Conservation (phyloP, 2,797 vertebrate species). For the Setipinna tenuifilis region DNA sequence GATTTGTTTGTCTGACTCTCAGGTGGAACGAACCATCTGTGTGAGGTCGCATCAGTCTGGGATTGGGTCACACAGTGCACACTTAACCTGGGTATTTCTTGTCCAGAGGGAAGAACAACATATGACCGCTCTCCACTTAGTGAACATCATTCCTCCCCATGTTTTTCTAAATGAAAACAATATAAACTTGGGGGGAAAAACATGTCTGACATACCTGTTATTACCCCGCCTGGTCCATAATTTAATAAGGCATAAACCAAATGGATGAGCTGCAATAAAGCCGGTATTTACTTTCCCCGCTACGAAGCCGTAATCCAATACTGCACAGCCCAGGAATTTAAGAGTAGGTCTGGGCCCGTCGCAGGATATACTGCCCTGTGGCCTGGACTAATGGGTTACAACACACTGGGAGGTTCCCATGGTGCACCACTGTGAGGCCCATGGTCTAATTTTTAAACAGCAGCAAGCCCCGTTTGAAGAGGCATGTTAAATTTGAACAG, state of each 20-base stretch:
- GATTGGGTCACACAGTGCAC: slow-evolving; percentile 44
- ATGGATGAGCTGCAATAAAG: slow-evolving; percentile 71
- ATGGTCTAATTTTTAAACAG: slow-evolving; percentile 39
- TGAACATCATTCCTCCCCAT: slow-evolving; percentile 44
- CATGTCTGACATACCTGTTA: slow-evolving; percentile 61
- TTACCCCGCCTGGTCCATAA: slow-evolving; percentile 64
- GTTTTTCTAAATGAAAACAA: slow-evolving; percentile 53
- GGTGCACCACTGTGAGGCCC: slow-evolving; percentile 41
- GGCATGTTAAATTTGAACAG: slow-evolving; percentile 22
- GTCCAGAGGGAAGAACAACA: slow-evolving; percentile 37
- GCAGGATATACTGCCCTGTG: slow-evolving; percentile 55
- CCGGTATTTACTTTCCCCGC: slow-evolving; percentile 65
- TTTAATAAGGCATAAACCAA: slow-evolving; percentile 72
- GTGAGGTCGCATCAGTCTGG: slow-evolving; percentile 49
- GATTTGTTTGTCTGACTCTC: background rate
- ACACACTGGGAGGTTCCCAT: slow-evolving; percentile 37
- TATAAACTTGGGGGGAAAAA: slow-evolving; percentile 53
- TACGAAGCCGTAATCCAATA: slow-evolving; percentile 63
- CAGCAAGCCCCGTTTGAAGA: slow-evolving; percentile 17
- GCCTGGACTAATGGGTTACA: slow-evolving; percentile 50
- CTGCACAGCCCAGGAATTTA: slow-evolving; percentile 60
- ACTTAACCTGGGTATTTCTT: slow-evolving; percentile 47
- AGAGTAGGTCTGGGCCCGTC: slow-evolving; percentile 58
- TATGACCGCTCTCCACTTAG: slow-evolving; percentile 18
- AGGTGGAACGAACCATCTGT: background rate